phyloP scores from a whole-genome alignment of 2,113 vertebrate species.

The Guaruba guarouba region DNA sequence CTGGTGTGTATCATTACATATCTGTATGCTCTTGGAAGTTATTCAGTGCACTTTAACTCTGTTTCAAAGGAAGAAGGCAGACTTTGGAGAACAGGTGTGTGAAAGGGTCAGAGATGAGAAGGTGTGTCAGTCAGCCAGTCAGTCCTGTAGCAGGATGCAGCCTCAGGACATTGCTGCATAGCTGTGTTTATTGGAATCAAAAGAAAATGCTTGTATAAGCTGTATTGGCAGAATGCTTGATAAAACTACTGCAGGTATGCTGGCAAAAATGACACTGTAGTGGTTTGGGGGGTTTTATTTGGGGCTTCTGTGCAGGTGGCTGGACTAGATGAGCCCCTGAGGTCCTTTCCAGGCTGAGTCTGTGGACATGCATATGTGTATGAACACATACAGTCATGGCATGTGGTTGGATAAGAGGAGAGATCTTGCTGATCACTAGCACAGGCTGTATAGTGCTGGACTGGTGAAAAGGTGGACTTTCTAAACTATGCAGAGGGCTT shows the following conservation, averaged over 20 bases:
- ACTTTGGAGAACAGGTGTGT: background rate
- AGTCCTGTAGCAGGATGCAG: background rate
- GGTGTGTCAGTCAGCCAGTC: background rate
- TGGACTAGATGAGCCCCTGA: background rate
- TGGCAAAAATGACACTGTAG: background rate
- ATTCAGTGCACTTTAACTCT: background rate
- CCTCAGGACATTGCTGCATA: background rate
- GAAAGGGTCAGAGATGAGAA: background rate
- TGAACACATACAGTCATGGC: background rate
- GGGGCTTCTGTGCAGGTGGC: background rate
- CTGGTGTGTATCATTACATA: background rate
- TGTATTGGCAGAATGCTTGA: background rate
- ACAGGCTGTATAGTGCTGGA: background rate
- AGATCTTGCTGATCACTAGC: background rate
- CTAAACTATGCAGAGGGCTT: background rate
- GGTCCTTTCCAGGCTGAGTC: background rate
- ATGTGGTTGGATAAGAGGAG: background rate
- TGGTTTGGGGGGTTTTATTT: background rate
- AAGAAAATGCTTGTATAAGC: background rate
- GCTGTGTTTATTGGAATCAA: background rate
- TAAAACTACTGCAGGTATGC: background rate
- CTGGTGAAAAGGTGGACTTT: background rate
- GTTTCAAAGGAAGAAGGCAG: background rate
- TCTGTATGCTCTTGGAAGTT: background rate
- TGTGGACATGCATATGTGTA: fast-evolving